Evolutionary conservation across 2,113 vertebrate species (phyloP).

Genomic region (Aphyosemion australe): DNA sequence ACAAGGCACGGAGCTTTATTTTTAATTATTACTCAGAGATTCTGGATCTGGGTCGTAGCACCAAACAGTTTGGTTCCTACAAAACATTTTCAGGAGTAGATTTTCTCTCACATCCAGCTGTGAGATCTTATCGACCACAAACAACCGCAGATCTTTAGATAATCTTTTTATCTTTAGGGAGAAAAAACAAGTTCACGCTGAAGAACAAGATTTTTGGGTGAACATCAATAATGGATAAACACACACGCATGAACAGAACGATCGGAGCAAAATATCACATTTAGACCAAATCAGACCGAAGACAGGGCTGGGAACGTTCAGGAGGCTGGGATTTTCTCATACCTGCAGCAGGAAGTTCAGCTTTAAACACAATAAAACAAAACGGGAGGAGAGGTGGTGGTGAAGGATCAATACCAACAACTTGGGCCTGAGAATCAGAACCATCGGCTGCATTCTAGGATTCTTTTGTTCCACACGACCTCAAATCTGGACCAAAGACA

Average conservation of each 20-base stretch:
- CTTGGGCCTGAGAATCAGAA: too few species aligned
- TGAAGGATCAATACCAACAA: too few species aligned
- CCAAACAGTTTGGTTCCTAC: background rate
- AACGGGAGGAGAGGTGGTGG: background rate
- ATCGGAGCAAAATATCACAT: conserved; percentile 44
- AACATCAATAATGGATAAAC: conserved; percentile 64
- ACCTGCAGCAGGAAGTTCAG: too few species aligned
- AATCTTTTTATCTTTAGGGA: conserved; percentile 63
- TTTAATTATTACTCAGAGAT: background rate
- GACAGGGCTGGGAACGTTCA: background rate
- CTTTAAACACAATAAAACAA: too few species aligned
- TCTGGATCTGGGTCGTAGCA: background rate
- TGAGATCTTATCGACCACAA: conserved; percentile 57
- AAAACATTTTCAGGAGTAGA: conserved; percentile 23
- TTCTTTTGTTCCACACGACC: too few species aligned
- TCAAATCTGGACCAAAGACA: too few species aligned
- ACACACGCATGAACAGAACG: conserved; percentile 20
- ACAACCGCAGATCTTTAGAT: conserved; percentile 48
- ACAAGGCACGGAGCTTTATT: too few species aligned
- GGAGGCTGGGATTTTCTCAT: background rate
- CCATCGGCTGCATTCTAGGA: background rate
- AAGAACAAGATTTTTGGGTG: conserved; percentile 48
- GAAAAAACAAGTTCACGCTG: conserved; percentile 30
- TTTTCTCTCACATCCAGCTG: conserved; percentile 40
- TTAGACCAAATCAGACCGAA: conserved; percentile 1